Conservation (phyloP, 2,797 vertebrate genomes). For the Pterois miles region DNA sequence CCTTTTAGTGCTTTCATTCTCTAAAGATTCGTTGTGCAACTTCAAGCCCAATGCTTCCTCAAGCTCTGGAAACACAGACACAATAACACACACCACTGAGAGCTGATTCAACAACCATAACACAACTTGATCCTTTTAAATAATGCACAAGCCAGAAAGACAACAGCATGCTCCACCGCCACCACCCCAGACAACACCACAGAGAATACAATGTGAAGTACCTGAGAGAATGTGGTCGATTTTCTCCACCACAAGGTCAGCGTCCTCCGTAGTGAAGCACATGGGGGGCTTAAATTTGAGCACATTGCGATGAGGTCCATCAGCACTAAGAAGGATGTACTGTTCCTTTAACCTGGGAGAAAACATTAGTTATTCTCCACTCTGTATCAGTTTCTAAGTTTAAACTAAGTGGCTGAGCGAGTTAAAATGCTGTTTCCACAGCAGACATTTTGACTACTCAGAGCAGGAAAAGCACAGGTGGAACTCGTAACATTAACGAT, state of each 20-base stretch:
- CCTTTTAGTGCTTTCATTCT: conserved; percentile 74
- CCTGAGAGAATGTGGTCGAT: conserved; percentile 92
- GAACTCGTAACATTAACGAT: background rate
- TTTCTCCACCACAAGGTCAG: conserved; percentile 85
- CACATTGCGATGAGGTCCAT: conserved; percentile 94
- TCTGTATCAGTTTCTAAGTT: background rate
- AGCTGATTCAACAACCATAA: background rate
- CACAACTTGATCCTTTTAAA: conserved; percentile 11
- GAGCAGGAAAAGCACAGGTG: background rate
- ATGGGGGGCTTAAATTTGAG: conserved; percentile 97
- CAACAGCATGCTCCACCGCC: background rate
- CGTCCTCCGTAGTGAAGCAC: conserved; percentile 92
- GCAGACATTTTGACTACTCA: background rate
- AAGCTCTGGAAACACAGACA: conserved; percentile 81
- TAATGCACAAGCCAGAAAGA: background rate
- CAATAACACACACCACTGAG: background rate
- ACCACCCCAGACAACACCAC: background rate
- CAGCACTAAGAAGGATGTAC: conserved; percentile 91
- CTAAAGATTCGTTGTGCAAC: conserved; percentile 21
- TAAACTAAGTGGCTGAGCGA: background rate
- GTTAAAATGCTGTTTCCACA: background rate
- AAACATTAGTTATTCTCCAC: background rate
- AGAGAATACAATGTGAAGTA: conserved; percentile 43
- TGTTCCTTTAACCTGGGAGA: conserved; percentile 89
- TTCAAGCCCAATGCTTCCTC: conserved; percentile 81